Evolutionary conservation across 2,113 vertebrate species (phyloP), one percentile per base, ranked within the genome.

Genomic region (Otis tarda): DNA sequence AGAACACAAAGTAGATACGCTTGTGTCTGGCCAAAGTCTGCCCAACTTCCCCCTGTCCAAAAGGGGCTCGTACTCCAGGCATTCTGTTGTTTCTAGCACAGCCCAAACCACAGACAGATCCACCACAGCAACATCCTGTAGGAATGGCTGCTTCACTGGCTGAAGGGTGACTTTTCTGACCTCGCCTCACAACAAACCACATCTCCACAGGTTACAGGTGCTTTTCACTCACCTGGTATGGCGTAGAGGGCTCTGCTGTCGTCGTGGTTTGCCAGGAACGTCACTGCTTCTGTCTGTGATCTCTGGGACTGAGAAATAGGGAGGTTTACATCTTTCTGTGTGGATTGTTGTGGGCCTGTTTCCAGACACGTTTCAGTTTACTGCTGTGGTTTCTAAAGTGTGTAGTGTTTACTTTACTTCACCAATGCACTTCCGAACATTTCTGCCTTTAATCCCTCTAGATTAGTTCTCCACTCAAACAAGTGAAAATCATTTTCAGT

Each of bases 181-280:
- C 70, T 52, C 14, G 7, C 25, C 43, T 53, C 39, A 9, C 0
- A 5, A 33, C 5, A 11, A 21, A 3, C 7, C n/a, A 4, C 45
- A 13, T 4, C 68, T 45, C 31, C 37, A 8, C 21, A 64, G 50
- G 53, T 10, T 53, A 13, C 17, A 20, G 43, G 55, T 14, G 39
- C 8, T 4, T 25, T 43, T 50, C 23, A 75, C 98, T 97, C 95
- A 99, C 99, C 99, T 98, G 99, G 99, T 93, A 99, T 99, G 71
- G 99, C 99, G 70, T 99, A 99, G 87, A 99, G 98, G 39, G 99
- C 99, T 97, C 99, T 98, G 97, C 99, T 99, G 97, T 99, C 99
- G 28, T 99, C 99, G 1, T 99, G 99, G 91, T 99, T 99, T 35
- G 99, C 99, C 97, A 99, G 97, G 96, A 99, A 99, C 10, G 99